phyloP scores from a whole-genome alignment of 2,888 invertebrate species.

The Nymphalis urticae region DNA sequence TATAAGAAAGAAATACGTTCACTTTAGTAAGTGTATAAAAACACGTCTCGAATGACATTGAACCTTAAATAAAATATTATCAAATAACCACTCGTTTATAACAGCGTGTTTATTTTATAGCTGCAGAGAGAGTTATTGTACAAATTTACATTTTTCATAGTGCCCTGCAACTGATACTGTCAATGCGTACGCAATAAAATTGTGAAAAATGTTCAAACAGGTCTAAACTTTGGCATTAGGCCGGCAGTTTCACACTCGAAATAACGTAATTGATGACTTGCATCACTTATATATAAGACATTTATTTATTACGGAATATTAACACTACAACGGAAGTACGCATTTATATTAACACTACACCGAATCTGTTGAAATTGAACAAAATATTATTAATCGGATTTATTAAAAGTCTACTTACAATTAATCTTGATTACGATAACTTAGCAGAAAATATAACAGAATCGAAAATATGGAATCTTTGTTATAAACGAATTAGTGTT shows the following conservation, averaged over 20 bases:
- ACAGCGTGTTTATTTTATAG: neutral
- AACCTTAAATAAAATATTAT: neutral
- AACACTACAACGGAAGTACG: too few species aligned
- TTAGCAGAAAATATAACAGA: too few species aligned
- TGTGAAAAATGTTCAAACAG: constrained; percentile 10
- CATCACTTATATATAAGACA: too few species aligned
- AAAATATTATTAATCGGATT: too few species aligned
- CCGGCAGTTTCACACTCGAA: constrained; percentile 6
- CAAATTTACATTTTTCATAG: constrained; percentile 9
- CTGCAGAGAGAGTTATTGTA: neutral
- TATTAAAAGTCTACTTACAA: too few species aligned
- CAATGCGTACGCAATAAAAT: constrained; percentile 9
- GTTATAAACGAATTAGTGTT: too few species aligned
- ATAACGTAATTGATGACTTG: constrained; percentile 3
- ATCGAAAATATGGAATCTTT: too few species aligned
- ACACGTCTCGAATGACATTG: neutral
- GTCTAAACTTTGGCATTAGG: constrained; percentile 7
- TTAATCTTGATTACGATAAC: too few species aligned
- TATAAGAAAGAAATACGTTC: constrained; percentile 5
- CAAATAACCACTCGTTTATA: neutral
- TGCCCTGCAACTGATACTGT: constrained; percentile 5
- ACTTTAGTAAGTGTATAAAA: constrained; percentile 7
- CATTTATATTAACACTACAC: too few species aligned
- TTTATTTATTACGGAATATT: too few species aligned
- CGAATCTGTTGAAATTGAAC: too few species aligned